phyloP scores from a whole-genome alignment of 2,888 invertebrate species.

The Eledone cirrhosa region DNA sequence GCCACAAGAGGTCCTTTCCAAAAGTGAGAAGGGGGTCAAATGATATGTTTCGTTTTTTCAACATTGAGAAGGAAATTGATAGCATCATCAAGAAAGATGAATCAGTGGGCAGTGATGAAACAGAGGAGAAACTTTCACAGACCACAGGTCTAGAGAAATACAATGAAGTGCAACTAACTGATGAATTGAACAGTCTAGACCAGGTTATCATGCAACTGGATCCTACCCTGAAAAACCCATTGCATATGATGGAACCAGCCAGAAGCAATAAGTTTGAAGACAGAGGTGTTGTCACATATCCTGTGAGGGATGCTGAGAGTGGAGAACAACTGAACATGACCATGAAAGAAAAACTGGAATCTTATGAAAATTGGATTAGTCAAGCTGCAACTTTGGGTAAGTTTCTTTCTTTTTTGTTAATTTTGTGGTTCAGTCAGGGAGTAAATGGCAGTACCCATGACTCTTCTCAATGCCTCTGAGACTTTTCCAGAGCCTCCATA shows the following conservation, averaged over 20 bases:
- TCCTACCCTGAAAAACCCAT: no score
- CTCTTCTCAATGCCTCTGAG: no score
- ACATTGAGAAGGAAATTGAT: slow-evolving; percentile 52
- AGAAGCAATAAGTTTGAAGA: background rate
- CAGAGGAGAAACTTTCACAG: background rate
- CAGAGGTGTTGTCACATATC: background rate
- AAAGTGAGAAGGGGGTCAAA: slow-evolving; percentile 47
- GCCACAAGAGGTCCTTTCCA: slow-evolving; percentile 51
- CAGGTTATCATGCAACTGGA: no score
- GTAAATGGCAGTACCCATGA: no score
- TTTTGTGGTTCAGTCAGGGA: no score
- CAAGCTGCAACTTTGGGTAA: slow-evolving; percentile 21
- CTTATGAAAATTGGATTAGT: slow-evolving; percentile 17
- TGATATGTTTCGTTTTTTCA: slow-evolving; percentile 54
- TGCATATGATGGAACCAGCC: no score
- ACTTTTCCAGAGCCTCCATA: no score
- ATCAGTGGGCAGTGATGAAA: background rate
- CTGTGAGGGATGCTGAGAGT: slow-evolving; percentile 13
- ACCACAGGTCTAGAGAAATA: no score
- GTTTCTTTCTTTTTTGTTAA: background rate
- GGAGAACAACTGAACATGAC: background rate
- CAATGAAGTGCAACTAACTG: no score
- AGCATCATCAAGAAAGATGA: slow-evolving; percentile 48
- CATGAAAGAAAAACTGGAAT: background rate
- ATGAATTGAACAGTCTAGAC: no score